phyloP scores from a whole-genome alignment of 2,797 vertebrate genomes.

The Girardinus metallicus region DNA sequence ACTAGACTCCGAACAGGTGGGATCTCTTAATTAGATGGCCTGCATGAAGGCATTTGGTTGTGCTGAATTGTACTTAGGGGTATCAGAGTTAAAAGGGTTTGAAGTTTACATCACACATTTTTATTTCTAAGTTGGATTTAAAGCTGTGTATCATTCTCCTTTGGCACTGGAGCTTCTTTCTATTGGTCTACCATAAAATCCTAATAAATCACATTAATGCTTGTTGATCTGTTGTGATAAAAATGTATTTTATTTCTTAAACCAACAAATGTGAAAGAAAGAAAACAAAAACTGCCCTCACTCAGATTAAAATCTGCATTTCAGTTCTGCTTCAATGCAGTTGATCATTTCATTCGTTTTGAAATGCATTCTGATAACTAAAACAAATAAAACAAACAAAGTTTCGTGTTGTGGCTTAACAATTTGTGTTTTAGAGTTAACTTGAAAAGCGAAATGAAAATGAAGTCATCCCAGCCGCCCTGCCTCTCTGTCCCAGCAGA shows the following conservation, averaged over 20 bases:
- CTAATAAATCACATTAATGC: background rate
- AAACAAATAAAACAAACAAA: background rate
- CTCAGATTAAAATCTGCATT: background rate
- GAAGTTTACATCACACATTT: background rate
- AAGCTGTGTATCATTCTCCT: background rate
- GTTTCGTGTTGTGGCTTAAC: background rate
- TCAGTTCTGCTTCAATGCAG: background rate
- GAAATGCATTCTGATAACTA: background rate
- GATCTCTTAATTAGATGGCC: background rate
- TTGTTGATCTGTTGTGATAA: background rate
- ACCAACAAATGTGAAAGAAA: background rate
- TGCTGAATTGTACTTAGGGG: background rate
- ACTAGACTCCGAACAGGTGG: background rate
- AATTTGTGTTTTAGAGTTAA: background rate
- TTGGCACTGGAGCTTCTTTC: background rate
- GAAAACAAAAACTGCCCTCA: background rate
- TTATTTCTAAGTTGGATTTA: background rate
- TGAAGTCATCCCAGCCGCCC: constrained; percentile 61
- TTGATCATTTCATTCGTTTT: background rate
- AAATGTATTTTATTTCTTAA: background rate
- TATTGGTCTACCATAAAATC: background rate
- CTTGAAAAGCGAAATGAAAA: constrained; percentile 36
- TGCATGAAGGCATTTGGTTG: background rate
- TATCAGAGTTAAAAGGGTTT: background rate
- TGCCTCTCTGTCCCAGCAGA: constrained; percentile 45